Percentiles rank a stretch among this genome's conserved stretches.
phyloP scores from a whole-genome alignment of 2,797 vertebrate species.

The Silurus lanzhouensis region DNA sequence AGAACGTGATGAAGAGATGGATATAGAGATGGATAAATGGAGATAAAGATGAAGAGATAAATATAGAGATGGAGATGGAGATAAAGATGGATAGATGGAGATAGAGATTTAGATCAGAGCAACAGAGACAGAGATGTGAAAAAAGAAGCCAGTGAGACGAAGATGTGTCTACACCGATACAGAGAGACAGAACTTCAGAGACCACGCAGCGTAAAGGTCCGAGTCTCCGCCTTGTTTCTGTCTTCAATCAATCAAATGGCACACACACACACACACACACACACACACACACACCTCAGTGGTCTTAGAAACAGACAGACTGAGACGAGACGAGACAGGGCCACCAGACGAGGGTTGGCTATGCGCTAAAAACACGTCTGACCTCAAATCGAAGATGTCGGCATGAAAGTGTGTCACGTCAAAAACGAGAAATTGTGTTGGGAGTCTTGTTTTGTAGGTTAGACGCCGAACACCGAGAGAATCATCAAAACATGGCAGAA shows the following conservation, averaged over 20 bases:
- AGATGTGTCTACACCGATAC: too few relatives aligned
- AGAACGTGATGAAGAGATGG: too few relatives aligned
- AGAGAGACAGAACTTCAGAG: not conserved
- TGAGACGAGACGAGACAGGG: not conserved
- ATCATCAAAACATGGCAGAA: not conserved
- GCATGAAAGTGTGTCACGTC: conserved; percentile 47
- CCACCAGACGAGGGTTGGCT: not conserved
- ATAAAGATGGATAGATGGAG: not conserved
- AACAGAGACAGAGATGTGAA: not conserved
- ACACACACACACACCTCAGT: not conserved
- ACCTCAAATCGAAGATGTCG: conserved; percentile 8
- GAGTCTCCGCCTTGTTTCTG: not conserved
- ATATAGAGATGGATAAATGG: not conserved
- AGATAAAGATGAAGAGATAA: not conserved
- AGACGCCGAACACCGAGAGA: not conserved
- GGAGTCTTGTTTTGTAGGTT: conserved; percentile 30
- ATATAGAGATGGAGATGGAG: not conserved
- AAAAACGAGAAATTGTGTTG: conserved; percentile 31
- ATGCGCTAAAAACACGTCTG: conserved; percentile 5
- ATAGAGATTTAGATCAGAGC: not conserved
- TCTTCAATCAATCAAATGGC: not conserved
- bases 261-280: not conserved
- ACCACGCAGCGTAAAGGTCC: not conserved
- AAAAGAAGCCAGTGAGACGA: too few relatives aligned
- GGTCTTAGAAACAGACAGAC: not conserved